Percentiles rank a stretch among this genome's conserved stretches.
These are phyloP conservation scores for Porites divaricata DNA, from an alignment of 92 coral and sea anemone genomes.

Conservation along the genomic window DNA sequence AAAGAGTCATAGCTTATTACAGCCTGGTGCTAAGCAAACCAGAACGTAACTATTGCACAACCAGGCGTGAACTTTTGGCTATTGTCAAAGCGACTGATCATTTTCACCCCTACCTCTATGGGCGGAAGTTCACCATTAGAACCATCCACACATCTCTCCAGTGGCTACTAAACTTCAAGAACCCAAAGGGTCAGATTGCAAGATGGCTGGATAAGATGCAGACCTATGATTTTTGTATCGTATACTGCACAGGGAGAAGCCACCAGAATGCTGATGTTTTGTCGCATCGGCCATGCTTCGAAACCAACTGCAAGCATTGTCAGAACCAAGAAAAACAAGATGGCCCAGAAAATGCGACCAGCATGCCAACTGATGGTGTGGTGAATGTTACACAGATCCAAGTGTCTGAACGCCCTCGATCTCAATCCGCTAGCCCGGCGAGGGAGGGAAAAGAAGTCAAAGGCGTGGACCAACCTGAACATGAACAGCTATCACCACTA, in stretches of 20 bases:
- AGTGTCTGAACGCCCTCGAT: background rate
- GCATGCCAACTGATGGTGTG: background rate
- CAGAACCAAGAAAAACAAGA: slow-evolving; percentile 11
- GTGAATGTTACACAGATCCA: background rate
- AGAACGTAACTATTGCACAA: slow-evolving; percentile 58
- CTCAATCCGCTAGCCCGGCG: background rate
- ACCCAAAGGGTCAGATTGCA: slow-evolving; percentile 68
- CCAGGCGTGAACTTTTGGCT: slow-evolving; percentile 63
- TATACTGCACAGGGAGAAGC: slow-evolving; percentile 5
- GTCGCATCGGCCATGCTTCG: slow-evolving; percentile 35
- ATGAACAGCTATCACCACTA: slow-evolving; percentile 4
- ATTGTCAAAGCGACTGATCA: slow-evolving; percentile 58
- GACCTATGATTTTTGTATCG: slow-evolving; percentile 16
- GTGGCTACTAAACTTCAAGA: slow-evolving; percentile 54
- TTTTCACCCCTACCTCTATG: slow-evolving; percentile 67
- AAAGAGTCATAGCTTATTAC: slow-evolving; percentile 62
- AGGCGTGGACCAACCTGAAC: background rate
- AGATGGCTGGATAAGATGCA: slow-evolving; percentile 60
- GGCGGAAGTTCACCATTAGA: slow-evolving; percentile 49
- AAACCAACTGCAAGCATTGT: slow-evolving; percentile 17
- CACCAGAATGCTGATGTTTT: slow-evolving; percentile 39
- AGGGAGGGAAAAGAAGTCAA: background rate
- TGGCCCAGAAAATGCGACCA: slow-evolving; percentile 3
- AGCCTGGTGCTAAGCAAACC: slow-evolving; percentile 42
- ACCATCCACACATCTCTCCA: slow-evolving; percentile 59